Evolutionary conservation across 2,888 invertebrate species (phyloP), one percentile per base, ranked within the genome.

Genomic region (Pseudeuparius sepicola): DNA sequence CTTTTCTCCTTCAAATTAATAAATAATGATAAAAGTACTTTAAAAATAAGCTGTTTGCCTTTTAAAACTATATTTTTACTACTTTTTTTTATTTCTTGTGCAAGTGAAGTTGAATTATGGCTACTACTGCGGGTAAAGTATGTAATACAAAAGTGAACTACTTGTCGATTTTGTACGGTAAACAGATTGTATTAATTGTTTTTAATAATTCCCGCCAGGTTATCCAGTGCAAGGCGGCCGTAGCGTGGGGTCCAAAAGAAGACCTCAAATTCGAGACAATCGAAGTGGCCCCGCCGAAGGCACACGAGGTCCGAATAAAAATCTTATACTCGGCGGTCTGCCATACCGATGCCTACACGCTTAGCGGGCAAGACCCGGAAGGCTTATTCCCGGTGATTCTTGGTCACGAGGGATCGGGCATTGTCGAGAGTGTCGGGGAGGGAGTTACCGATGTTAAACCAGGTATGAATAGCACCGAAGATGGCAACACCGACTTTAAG

Each of bases 351-450:
- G 81, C 88, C 0, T 92, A 87, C 56, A 90, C 94, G 1, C 63
- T 89, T 16, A 76, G 78, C 42, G 94, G 94, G 2, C 71, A 77
- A 42, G 93, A 94, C 61, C 80, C 92, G 0, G 93, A 94, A 63
- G 93, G 92, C 4, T 64, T 79, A 9, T 94, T 94, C 53, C 97
- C 97, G 0, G 84, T 86, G 3, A 67, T 98, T 46, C 68, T 98
- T 29, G 98, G 98, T 0, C 98, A 98, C 55, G 98, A 98, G 65
- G 97, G 97, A 18, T 83, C 79, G 36, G 96, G 96, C 20, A 74
- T 96, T 50, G 94, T 97, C n/a, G 97, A 96, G 62, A 93, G 93
- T 61, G 73, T 97, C 30, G 97, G 97, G 1, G 82, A 84, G 53
- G 89, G 85, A 11, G 96, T 96, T 1, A 87, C 83, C 1, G 73